Evolutionary conservation across 37 sponge, comb jelly and placozoan genomes (phyloP).

Genomic region (Aplysina aerophoba): DNA sequence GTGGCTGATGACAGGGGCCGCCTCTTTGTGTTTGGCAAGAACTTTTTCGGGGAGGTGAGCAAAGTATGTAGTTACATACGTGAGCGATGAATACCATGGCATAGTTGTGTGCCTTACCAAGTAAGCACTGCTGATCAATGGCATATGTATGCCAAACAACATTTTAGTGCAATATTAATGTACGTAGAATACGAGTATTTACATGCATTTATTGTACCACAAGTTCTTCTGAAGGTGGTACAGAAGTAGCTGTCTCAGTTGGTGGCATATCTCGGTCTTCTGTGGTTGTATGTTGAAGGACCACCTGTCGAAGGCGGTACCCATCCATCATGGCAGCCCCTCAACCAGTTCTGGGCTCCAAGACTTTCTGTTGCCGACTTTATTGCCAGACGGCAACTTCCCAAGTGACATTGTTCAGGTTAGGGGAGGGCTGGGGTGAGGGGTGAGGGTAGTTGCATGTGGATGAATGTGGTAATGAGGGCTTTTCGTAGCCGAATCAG

Average conservation of each 20-base stretch:
- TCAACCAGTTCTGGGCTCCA: neutral
- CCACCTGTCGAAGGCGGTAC: neutral
- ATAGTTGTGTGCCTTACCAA: no score
- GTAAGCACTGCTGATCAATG: no score
- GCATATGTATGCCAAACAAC: no score
- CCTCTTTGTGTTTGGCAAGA: slow-evolving; percentile 30
- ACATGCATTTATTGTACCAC: no score
- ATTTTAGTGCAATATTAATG: no score
- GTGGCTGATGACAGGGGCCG: neutral
- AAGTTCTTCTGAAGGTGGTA: no score
- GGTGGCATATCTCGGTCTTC: neutral
- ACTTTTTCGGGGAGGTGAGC: slow-evolving; percentile 24
- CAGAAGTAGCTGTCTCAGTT: neutral
- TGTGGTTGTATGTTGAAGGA: slow-evolving; percentile 2
- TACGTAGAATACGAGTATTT: neutral
- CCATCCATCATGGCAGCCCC: neutral
- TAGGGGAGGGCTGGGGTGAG: neutral
- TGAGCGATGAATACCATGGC: no score
- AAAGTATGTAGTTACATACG: neutral
- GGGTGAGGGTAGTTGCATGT: neutral
- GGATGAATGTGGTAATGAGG: no score
- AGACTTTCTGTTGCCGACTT: slow-evolving; percentile 3
- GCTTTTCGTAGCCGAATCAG: no score
- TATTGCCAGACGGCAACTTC: slow-evolving; percentile 2
- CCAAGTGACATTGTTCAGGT: neutral